A percentile compares a stretch with the other conserved stretches of the same genome.
Conservation (phyloP, 2,888 invertebrate genomes). For the Lamellibrachia satsuma region DNA sequence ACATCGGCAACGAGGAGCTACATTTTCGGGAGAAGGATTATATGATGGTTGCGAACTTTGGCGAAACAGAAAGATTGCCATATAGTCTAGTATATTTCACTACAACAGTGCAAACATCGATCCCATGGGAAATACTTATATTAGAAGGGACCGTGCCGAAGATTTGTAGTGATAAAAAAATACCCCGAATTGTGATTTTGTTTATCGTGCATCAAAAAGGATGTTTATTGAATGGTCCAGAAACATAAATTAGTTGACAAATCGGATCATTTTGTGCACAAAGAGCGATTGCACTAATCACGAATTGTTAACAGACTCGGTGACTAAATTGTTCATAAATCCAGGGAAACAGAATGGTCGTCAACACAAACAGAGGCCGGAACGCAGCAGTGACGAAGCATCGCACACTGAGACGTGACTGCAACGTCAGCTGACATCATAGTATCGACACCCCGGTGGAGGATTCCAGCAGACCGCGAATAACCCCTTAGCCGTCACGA, state of each 20-base stretch:
- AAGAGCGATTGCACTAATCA: background rate
- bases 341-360: no score
- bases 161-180: background rate
- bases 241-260: background rate
- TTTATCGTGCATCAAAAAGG: background rate
- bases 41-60: background rate
- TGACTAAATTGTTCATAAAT: background rate
- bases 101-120: background rate
- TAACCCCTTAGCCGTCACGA: no score
- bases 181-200: background rate
- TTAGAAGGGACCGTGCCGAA: background rate
- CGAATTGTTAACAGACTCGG: background rate
- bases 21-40: background rate
- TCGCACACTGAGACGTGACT: no score
- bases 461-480: no score
- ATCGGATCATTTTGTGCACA: background rate
- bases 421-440: no score
- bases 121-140: background rate
- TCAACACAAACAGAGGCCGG: no score
- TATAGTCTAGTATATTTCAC: background rate
- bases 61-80: background rate
- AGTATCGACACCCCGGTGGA: no score
- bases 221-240: background rate
- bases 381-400: no score
- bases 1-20: background rate